Evolutionary conservation across 1,140 invertebrate genomes (phyloP).

Genomic region (Adoxophyes honmai): DNA sequence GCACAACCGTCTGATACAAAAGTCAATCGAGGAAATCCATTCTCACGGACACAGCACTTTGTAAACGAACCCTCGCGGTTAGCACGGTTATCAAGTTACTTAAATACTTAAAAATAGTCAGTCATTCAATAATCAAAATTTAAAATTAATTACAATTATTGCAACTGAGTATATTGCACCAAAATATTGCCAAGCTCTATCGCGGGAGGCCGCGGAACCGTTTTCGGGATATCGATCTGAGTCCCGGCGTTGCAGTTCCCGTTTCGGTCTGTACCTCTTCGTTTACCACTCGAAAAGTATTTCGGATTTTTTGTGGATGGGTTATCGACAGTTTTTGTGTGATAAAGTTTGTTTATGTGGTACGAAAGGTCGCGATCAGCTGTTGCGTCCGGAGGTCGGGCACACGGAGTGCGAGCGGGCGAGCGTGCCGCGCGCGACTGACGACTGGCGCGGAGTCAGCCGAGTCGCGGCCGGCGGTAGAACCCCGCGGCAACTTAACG

Average conservation of each 20-base stretch:
- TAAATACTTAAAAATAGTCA: slow-evolving; percentile 33
- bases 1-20: slow-evolving; percentile 32
- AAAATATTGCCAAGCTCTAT: slow-evolving; percentile 28
- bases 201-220: slow-evolving; percentile 28
- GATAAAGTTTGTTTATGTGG: slow-evolving; percentile 33
- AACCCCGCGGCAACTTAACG: slow-evolving; percentile 47
- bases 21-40: slow-evolving; percentile 62
- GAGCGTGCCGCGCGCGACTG: slow-evolving; percentile 61
- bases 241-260: slow-evolving; percentile 24
- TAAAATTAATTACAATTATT: slow-evolving; percentile 29
- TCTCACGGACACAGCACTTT: slow-evolving; percentile 49
- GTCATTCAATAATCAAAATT: slow-evolving; percentile 16
- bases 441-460: slow-evolving; percentile 23
- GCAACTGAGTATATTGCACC: slow-evolving; percentile 32
- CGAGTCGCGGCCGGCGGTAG: slow-evolving; percentile 23
- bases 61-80: slow-evolving; percentile 35
- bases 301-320: not conserved
- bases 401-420: slow-evolving; percentile 37
- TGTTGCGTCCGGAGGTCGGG: slow-evolving; percentile 33
- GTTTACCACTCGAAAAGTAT: slow-evolving; percentile 7
- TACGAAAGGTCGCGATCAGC: slow-evolving; percentile 44
- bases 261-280: not conserved
- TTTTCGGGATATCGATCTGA: slow-evolving; percentile 47
- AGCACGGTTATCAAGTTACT: slow-evolving; percentile 31
- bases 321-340: slow-evolving; percentile 24